Evolutionary conservation across 2,113 vertebrate species (phyloP).

Genomic region (Barnardius zonarius): DNA sequence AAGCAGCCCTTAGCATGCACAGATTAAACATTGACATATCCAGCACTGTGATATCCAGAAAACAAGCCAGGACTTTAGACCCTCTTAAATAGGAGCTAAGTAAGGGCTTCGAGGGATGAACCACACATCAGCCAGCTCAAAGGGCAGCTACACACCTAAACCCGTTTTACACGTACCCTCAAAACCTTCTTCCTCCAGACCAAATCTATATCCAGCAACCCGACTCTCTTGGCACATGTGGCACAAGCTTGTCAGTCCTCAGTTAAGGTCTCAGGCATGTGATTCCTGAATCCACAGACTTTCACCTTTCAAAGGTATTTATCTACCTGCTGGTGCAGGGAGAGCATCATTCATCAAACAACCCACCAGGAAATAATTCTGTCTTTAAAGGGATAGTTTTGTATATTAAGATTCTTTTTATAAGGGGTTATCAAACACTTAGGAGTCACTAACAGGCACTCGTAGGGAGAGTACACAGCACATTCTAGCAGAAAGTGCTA

Average conservation of each 20-base stretch:
- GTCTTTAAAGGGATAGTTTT: neutral
- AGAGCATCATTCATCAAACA: neutral
- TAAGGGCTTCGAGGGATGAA: neutral
- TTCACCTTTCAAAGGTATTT: neutral
- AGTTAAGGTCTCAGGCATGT: neutral
- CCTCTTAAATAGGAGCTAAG: neutral
- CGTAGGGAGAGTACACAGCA: neutral
- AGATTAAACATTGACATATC: slow-evolving; percentile 53
- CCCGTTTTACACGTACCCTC: neutral
- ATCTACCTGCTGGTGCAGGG: neutral
- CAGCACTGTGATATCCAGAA: neutral
- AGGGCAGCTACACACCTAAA: neutral
- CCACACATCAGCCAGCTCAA: fast-evolving
- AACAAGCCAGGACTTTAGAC: slow-evolving; percentile 1
- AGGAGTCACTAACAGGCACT: neutral
- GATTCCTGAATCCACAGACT: neutral
- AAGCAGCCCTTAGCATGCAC: neutral
- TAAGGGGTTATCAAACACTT: neutral
- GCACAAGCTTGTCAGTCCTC: neutral
- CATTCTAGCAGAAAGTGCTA: neutral
- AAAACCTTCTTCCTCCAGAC: neutral
- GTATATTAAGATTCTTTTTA: neutral
- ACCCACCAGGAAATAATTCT: neutral
- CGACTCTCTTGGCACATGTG: neutral
- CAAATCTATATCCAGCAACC: neutral